Base-by-base conservation (phyloP, 30 jellyfish, hydroid and myxozoan species). In the Chrysaora quinquecirrha region DNA sequence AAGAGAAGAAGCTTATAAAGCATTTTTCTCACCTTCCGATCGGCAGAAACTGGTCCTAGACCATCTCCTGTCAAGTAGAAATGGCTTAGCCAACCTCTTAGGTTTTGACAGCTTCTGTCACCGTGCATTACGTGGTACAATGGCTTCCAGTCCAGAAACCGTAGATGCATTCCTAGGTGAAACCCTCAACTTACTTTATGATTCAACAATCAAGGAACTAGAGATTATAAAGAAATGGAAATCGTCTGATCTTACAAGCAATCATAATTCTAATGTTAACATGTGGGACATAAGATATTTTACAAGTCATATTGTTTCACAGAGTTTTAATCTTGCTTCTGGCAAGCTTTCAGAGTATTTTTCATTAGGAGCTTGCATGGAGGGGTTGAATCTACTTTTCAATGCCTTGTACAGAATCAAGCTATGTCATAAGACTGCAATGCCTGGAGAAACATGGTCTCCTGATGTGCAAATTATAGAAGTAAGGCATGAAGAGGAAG, bases 301-400 rank as follows among this genome's bases (percentile, higher is more conserved):
- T 95, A 91, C 94, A 1, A 80, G 92, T 48, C 75, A 68, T 18
- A 65, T 86, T 24, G 74, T 78, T 3, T 76, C 95, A 0, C 91
- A 91, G 73, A 85, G 78, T 33, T 91, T 66, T 48, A 91, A 86
- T 16, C 78, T 91, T 2, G 66, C 89, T 21, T 33, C 98, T 21
- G 35, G 83, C 32, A 73, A 82, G 67, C 71, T 91, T 23, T 65
- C 94, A 2, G 98, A 91, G 64, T 91, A 78, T 60, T 81, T 91
- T 48, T 85, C 96, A 1, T 81, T 91, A 34, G 98, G 98, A 20
- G 77, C 96, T 34, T 91, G 98, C 73, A 91, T 91, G 98, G 96
- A 91, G 25, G 98, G 96, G 28, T 85, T 91, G 11, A 83, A 81
- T 81, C 64, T 85, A 63, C 64, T 91, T 12, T 91, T 91, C 58